Base-by-base conservation (phyloP, 2,888 invertebrate genomes). In the Cantharis nigra region DNA sequence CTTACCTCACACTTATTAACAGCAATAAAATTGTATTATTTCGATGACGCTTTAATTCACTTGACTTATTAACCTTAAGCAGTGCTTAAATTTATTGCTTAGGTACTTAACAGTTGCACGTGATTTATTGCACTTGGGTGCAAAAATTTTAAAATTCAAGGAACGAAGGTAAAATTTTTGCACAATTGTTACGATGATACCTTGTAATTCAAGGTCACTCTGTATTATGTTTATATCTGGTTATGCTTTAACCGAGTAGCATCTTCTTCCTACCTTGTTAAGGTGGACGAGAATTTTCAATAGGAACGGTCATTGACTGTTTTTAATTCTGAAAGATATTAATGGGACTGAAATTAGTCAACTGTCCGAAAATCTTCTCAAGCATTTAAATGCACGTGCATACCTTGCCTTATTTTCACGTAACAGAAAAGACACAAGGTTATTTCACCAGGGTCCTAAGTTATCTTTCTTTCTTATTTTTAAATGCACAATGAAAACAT, bases 321-420 rank as follows among this genome's bases (percentile, higher is more conserved):
- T 83, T 84, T 83, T 81, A 83, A 83, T 82, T 80, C 80, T 87
- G 87, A 88, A 87, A 83, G 83, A 85, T 86, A 88, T 87, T 86
- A 87, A 88, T 87, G 87, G 82, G 78, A 33, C 75, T 20, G 84
- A 84, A 86, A 88, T 88, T 87, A 87, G 87, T 88, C 85, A 86
- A 85, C 82, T 86, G 87, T 86, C 87, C 84, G 83, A 86, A 86
- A 86, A 86, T 87, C 85, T 85, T 81, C 80, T 78, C 82, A 83
- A 86, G 84, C 75, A 85, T 85, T 82, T 82, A 80, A 80, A 84
- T 84, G 86, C 86, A 86, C 86, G 87, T 87, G 86, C 80, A 67
- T 64, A 64, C 64, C 64, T 18, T 65, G 4, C 65, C n/a, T 49
- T 49, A 49, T 49, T 49, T 49, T 13, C 49, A 49, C 49, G 49